Base-by-base conservation (phyloP, 64 coral and sea anemone genomes). In the Stichodactyla helianthus region DNA sequence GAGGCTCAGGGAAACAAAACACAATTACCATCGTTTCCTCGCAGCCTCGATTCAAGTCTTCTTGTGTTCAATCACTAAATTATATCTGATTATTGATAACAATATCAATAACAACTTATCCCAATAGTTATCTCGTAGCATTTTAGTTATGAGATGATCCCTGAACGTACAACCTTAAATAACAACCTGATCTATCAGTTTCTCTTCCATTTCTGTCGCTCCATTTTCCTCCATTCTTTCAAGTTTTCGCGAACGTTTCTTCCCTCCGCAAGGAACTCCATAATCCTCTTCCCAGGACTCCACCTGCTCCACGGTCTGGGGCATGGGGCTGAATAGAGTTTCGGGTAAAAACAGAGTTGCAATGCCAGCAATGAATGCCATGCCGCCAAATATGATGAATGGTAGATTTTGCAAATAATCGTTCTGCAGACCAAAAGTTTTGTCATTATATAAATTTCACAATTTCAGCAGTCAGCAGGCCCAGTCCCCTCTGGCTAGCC, bases 281-380 rank as follows among this genome's bases (percentile, higher is more conserved):
- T 91, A 91, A 79, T 91, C 89, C 53, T 91, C 89, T 28, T 61
- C 68, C 89, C 89, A 91, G 54, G 65, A 3, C 50, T 91, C 89
- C 26, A 59, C 83, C 71, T 91, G 89, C 23, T 91, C 89, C 70
- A 91, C 89, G 55, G 89, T 91, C 71, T 91, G 89, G n/a, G 83
- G 83, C 89, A 91, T 85, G 89, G 89, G 89, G 17, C 54, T 79
- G 83, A 63, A 86, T 8, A 85, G 89, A 22, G 83, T 91, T 59
- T 91, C 89, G 26, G 89, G 89, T 15, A 91, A 61, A 71, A 83
- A 91, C 26, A 86, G 27, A 12, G 74, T 54, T 25, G 62, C 1
- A 19, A 79, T 62, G 0, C 89, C 89, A 61, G 89, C 89, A 31
- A 35, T 19, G 2, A 91, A 51, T 20, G 58, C 71, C n/a, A 85